Evolutionary conservation across 2,797 vertebrate genomes (phyloP), one percentile per base, ranked within the genome.

Genomic region (Sandelia bainsii): DNA sequence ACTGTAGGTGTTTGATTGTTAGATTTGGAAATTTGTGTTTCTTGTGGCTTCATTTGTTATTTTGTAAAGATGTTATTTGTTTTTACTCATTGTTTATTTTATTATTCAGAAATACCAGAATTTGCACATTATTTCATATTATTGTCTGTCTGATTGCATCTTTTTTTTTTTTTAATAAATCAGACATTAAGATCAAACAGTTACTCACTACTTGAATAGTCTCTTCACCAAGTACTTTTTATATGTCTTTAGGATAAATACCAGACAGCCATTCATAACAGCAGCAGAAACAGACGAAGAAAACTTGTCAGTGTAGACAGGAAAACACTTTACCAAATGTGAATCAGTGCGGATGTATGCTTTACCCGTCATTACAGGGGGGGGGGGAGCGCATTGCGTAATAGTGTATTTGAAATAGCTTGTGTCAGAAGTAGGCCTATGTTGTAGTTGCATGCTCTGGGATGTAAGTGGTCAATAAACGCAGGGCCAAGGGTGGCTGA

Each of bases 391-490:
- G 85, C 89, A 92, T 91, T 93, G 91, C 89, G 91, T 93, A 92
- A 92, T 87, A 84, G 29, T 82, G 83, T 80, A 86, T 88, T 92
- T 87, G 81, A 89, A 92, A 92, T 92, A 91, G 86, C 89, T 87
- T 75, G 82, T 90, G 87, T 91, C 87, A 90, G 83, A 87, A 87
- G 82, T 75, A 69, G 80, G 81, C 72, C 81, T 68, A 44, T 85
- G 88, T 89, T 80, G 82, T 86, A 89, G 81, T 80, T 91, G 83
- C 77, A 54, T 49, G 81, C 80, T 88, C 54, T 81, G 80, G 62
- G 88, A 89, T 89, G 74, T 62, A 79, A 80, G 81, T 69, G 70
- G 27, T 62, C 80, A 85, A 79, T 82, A 82, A 87, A 88, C 76
- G 67, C 85, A 70, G 85, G 84, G 48, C 79, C 89, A 77, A 69